phyloP scores from a whole-genome alignment of 2,888 invertebrate species.

The Acrocera orbiculus region DNA sequence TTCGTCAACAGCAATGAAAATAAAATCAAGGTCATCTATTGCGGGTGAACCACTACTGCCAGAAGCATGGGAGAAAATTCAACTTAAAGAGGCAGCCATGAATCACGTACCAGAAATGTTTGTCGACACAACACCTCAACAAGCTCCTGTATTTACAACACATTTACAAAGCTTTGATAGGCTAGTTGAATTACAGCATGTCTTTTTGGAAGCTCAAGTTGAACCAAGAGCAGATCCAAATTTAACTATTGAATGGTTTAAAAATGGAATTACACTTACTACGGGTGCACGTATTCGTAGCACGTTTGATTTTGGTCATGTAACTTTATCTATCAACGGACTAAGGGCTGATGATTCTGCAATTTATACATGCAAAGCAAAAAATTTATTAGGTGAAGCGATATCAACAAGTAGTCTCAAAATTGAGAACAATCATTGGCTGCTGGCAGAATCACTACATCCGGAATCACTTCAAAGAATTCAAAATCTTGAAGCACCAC shows the following conservation, averaged over 20 bases:
- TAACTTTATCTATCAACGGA: slow-evolving; percentile 77
- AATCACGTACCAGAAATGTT: slow-evolving; percentile 79
- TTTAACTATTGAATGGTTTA: slow-evolving; percentile 78
- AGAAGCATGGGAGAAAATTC: slow-evolving; percentile 83
- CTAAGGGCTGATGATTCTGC: slow-evolving; percentile 82
- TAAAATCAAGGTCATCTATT: slow-evolving; percentile 65
- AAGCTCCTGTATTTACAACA: slow-evolving; percentile 90
- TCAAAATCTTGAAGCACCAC: slow-evolving; percentile 68
- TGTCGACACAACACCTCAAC: slow-evolving; percentile 65
- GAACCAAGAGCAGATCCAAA: slow-evolving; percentile 82
- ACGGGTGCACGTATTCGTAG: slow-evolving; percentile 81
- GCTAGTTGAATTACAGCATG: slow-evolving; percentile 69
- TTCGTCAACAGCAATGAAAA: slow-evolving; percentile 77
- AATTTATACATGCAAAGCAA: slow-evolving; percentile 87
- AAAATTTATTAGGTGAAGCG: slow-evolving; percentile 84
- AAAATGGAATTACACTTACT: slow-evolving; percentile 70
- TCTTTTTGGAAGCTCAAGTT: slow-evolving; percentile 75
- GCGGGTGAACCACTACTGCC: slow-evolving; percentile 73
- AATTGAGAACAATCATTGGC: slow-evolving; percentile 75
- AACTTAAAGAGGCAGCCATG: slow-evolving; percentile 80
- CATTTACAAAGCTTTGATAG: slow-evolving; percentile 74
- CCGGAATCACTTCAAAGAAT: slow-evolving; percentile 78
- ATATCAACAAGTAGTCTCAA: slow-evolving; percentile 81
- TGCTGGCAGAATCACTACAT: slow-evolving; percentile 71
- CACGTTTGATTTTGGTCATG: slow-evolving; percentile 92